These are phyloP conservation scores for Serripes groenlandicus DNA, from an alignment of 2,888 invertebrate genomes.

Conservation along the genomic window DNA sequence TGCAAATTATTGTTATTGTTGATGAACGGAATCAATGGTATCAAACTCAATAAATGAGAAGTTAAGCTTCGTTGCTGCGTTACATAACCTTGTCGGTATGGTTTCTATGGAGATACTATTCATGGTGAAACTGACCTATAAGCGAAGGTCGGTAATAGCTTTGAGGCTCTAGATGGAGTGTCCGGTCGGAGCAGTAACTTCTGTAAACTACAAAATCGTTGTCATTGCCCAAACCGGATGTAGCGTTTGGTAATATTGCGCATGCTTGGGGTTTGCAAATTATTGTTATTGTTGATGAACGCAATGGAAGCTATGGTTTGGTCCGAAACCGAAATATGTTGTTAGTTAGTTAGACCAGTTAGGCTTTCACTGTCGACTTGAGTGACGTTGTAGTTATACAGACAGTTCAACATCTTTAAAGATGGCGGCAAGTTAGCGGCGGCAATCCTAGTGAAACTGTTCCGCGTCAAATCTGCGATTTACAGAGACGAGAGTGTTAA, in stretches of 20 bases:
- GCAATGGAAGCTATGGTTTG: background rate
- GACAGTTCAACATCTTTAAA: background rate
- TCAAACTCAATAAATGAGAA: conserved; percentile 4
- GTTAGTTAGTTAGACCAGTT: background rate
- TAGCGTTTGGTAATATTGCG: background rate
- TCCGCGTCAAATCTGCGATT: background rate
- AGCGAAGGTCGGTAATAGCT: background rate
- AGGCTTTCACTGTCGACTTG: background rate
- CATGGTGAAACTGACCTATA: background rate
- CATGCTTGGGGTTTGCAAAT: background rate
- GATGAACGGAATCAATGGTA: background rate
- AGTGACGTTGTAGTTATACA: background rate
- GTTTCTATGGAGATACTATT: conserved; percentile 1
- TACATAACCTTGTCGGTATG: background rate
- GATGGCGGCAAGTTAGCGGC: background rate
- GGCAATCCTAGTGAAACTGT: conserved; percentile 3
- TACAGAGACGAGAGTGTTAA: background rate
- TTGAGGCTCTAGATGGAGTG: background rate
- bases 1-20: too few species aligned
- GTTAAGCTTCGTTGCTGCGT: background rate
- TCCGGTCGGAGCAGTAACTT: background rate
- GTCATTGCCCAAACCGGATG: background rate
- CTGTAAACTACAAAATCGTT: background rate
- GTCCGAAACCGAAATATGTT: background rate
- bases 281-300: too few species aligned